Evolutionary conservation across 2,888 invertebrate species (phyloP), one percentile per base, ranked within the genome.

Genomic region (Pseudococcus jackbeardsleyi): DNA sequence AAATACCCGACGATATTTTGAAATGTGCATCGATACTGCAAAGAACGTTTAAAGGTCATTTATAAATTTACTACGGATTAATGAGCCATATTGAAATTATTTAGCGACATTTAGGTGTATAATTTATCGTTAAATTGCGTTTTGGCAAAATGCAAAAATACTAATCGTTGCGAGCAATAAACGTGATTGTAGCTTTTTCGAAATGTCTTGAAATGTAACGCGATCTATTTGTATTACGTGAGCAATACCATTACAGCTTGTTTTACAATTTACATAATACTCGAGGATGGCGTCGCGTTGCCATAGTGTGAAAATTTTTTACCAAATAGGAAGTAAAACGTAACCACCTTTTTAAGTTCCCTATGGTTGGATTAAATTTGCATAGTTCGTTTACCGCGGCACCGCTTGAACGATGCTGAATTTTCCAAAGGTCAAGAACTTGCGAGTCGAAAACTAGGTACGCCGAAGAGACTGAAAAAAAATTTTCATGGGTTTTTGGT

Each of bases 21-120:
- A 79, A 79, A 79, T 79, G 59, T n/a, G 46, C 79, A 82, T 82
- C 79, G 79, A 82, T 82, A 46, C 33, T 7, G 22, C 79, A 82
- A 42, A 82, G 19, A 42, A 46, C 19, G 46, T 42, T 82, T 82
- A 82, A 82, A 82, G 79, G 79, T 82, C 79, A 46, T 12, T 42
- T 33, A 82, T 46, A 15, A 46, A 82, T 82, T 82, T 19, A 82
- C 79, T 46, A 22, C 79, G 79, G 79, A 82, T 82, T 82, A 82
- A 82, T 82, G 79, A 82, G 79, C 42, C 79, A 33, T 72, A 82
- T 82, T 82, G 79, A 82, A 79, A 82, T 82, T 19, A 77, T 82
- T 82, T 82, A 82, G 79, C 79, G 79, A 82, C 79, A 82, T 82
- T 82, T 82, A 82, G 46, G 46, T 19, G 79, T 46, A 46, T 46